Conservation (phyloP, 2,888 invertebrate genomes). For the Netelia fuscicornis region DNA sequence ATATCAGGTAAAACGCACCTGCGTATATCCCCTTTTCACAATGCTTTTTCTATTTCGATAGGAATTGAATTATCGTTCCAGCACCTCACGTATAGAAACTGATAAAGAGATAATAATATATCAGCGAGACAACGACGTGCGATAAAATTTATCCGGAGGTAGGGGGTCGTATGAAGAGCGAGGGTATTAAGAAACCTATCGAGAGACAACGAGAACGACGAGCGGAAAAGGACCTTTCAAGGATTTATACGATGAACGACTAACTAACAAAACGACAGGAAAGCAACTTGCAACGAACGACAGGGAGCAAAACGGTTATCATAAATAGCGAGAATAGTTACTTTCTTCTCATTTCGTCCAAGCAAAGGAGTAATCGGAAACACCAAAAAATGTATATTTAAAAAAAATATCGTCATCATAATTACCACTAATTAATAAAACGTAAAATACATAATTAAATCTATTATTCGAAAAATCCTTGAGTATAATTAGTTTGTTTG, state of each 20-base stretch:
- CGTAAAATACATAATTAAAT: too few relatives aligned
- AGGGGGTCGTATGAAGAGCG: conserved; percentile 10
- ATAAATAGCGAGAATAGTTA: conserved; percentile 19
- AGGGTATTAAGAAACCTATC: conserved; percentile 31
- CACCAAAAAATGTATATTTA: too few relatives aligned
- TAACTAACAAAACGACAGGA: conserved; percentile 70
- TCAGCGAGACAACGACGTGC: conserved; percentile 59
- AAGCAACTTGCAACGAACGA: conserved; percentile 17
- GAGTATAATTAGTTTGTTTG: not conserved
- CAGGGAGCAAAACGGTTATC: conserved; percentile 20
- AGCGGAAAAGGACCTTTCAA: conserved; percentile 74
- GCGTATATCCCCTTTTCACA: not conserved
- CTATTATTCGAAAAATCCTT: too few relatives aligned
- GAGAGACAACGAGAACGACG: conserved; percentile 34
- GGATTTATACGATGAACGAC: conserved; percentile 74
- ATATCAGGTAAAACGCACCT: not conserved
- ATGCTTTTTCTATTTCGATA: conserved; percentile 11
- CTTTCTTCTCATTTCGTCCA: not conserved
- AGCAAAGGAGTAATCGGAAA: not conserved
- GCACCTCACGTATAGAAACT: not conserved
- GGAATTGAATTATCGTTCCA: conserved; percentile 29
- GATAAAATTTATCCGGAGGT: conserved; percentile 2
- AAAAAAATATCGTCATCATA: too few relatives aligned
- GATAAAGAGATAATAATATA: conserved; percentile 1
- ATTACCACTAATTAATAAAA: too few relatives aligned